phyloP scores from a whole-genome alignment of 2,888 invertebrate genomes.

The Ochropacha duplaris region DNA sequence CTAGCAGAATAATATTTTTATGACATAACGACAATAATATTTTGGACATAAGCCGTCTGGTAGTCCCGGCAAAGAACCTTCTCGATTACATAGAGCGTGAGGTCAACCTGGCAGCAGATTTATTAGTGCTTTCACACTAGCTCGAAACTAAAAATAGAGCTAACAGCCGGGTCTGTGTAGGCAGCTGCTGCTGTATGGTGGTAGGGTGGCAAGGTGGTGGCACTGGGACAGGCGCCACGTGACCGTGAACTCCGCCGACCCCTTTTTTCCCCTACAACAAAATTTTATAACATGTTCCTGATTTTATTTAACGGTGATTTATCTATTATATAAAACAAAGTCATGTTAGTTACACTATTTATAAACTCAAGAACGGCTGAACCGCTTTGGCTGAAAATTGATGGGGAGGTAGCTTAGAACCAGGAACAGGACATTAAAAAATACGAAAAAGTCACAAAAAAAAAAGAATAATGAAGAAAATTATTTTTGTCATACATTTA shows the following conservation, averaged over 20 bases:
- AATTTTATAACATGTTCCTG: slow-evolving; percentile 31
- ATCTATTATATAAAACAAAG: neutral
- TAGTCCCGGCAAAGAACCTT: no score
- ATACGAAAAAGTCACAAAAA: no score
- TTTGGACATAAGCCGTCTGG: no score
- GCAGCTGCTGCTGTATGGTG: slow-evolving; percentile 27
- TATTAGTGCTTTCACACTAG: slow-evolving; percentile 11
- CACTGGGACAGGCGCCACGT: slow-evolving; percentile 30
- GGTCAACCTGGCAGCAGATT: neutral
- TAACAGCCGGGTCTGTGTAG: slow-evolving; percentile 31
- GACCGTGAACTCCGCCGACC: slow-evolving; percentile 78
- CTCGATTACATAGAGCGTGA: neutral
- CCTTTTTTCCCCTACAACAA: slow-evolving; percentile 45
- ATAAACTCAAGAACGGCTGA: no score
- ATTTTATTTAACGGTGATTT: slow-evolving; percentile 15
- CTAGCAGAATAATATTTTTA: no score
- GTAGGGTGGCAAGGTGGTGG: slow-evolving; percentile 26
- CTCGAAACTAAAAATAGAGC: slow-evolving; percentile 59
- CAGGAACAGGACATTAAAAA: no score
- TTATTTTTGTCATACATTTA: no score
- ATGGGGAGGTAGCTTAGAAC: no score
- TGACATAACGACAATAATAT: no score
- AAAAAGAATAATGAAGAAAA: no score
- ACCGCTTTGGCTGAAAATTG: no score
- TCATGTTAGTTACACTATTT: no score